Evolutionary conservation across 1,140 invertebrate genomes (phyloP).

Genomic region (Aricia agestis): DNA sequence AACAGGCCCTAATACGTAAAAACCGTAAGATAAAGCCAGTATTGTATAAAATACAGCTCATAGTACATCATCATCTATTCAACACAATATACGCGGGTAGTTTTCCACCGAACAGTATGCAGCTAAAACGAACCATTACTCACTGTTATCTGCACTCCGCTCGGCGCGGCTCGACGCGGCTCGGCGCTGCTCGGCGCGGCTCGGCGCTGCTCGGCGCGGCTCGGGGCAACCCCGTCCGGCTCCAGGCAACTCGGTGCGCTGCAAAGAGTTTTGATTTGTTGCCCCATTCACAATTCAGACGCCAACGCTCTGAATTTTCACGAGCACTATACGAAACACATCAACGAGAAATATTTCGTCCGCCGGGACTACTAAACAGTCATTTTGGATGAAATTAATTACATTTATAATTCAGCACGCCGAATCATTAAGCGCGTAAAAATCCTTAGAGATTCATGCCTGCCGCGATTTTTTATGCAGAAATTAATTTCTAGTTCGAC

Average conservation of each 20-base stretch:
- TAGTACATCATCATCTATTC: conserved; percentile 3
- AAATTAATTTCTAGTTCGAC: no score
- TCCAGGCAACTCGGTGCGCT: background rate
- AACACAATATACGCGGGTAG: conserved; percentile 10
- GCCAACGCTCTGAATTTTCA: background rate
- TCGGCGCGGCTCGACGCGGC: background rate
- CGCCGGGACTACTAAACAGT: no score
- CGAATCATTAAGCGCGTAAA: background rate
- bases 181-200: background rate
- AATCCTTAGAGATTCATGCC: background rate
- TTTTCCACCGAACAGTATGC: conserved; percentile 4
- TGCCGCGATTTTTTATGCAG: no score
- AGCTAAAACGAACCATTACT: conserved; percentile 10
- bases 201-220: background rate
- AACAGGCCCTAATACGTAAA: no score
- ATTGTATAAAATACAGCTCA: background rate
- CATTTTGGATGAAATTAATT: no score
- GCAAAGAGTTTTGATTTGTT: conserved; percentile 22
- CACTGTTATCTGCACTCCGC: conserved; percentile 21
- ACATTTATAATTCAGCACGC: background rate
- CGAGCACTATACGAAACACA: background rate
- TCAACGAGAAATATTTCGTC: background rate
- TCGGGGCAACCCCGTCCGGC: background rate
- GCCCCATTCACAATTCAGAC: conserved; percentile 16
- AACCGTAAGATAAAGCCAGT: background rate